These are phyloP conservation scores for Protophormia terraenovae DNA, from an alignment of 2,888 invertebrate species.

Conservation along the genomic window DNA sequence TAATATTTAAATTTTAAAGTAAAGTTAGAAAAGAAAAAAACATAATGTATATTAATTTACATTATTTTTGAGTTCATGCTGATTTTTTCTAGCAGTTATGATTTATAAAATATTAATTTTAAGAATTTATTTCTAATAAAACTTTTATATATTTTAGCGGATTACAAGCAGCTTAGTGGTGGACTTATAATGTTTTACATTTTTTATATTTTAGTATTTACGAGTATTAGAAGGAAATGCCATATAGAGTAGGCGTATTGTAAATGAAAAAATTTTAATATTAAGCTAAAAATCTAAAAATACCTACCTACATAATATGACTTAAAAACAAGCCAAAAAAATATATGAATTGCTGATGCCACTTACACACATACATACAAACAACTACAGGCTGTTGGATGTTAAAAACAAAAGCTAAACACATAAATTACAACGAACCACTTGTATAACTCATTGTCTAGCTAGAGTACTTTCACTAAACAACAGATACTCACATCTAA, in stretches of 20 bases:
- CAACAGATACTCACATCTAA: slow-evolving; percentile 14
- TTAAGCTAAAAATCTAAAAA: neutral
- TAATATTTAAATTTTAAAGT: too few relatives aligned
- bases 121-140: neutral
- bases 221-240: neutral
- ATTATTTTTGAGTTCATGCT: too few relatives aligned
- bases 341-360: neutral
- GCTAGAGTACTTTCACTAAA: slow-evolving; percentile 44
- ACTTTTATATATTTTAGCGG: neutral
- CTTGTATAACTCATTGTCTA: slow-evolving; percentile 64
- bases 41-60: too few relatives aligned
- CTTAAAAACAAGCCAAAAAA: neutral
- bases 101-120: too few relatives aligned
- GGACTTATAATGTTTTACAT: neutral
- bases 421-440: slow-evolving; percentile 65
- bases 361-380: neutral
- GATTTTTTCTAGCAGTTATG: too few relatives aligned
- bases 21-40: too few relatives aligned
- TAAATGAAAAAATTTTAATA: neutral
- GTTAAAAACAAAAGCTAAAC: slow-evolving; percentile 49
- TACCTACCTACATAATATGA: neutral
- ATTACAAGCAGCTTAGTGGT: slow-evolving; percentile 2
- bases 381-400: slow-evolving; percentile 14
- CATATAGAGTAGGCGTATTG: neutral
- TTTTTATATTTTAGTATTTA: neutral